Evolutionary conservation across 1,140 invertebrate genomes (phyloP).

Genomic region (Aphis gossypii): DNA sequence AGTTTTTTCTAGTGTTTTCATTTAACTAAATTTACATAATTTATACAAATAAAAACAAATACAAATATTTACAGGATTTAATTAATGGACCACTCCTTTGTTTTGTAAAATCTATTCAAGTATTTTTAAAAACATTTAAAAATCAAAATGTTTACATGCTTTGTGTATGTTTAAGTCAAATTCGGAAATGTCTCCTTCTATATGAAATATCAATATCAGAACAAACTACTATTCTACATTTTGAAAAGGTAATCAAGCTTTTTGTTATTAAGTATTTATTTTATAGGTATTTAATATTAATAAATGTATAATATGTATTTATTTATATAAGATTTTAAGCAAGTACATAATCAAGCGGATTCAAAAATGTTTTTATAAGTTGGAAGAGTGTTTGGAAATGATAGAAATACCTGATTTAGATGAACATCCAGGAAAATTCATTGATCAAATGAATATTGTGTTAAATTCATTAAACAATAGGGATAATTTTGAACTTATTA

Average conservation of each 20-base stretch:
- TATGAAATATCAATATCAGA: background rate
- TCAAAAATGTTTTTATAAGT: constrained; percentile 54
- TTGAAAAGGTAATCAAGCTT: constrained; percentile 41
- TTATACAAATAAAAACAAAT: background rate
- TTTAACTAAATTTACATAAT: background rate
- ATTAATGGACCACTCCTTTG: constrained; percentile 29
- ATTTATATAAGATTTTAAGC: background rate
- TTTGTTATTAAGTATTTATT: background rate
- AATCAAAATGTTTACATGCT: constrained; percentile 43
- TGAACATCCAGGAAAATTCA: constrained; percentile 52
- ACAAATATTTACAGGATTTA: constrained; percentile 21
- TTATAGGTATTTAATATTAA: background rate
- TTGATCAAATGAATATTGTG: constrained; percentile 47
- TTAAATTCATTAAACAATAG: constrained; percentile 34
- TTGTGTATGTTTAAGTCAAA: constrained; percentile 56
- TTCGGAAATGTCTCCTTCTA: constrained; percentile 47
- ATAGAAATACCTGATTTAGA: constrained; percentile 8
- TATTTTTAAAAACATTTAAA: constrained; percentile 8
- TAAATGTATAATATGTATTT: background rate
- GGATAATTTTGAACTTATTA: background rate
- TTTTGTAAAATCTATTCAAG: constrained; percentile 48
- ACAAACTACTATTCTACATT: background rate
- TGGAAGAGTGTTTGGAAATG: constrained; percentile 38
- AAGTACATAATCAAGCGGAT: constrained; percentile 39
- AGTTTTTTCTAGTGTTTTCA: background rate